phyloP scores from a whole-genome alignment of 1,140 invertebrate species.

The Aethina tumida region DNA sequence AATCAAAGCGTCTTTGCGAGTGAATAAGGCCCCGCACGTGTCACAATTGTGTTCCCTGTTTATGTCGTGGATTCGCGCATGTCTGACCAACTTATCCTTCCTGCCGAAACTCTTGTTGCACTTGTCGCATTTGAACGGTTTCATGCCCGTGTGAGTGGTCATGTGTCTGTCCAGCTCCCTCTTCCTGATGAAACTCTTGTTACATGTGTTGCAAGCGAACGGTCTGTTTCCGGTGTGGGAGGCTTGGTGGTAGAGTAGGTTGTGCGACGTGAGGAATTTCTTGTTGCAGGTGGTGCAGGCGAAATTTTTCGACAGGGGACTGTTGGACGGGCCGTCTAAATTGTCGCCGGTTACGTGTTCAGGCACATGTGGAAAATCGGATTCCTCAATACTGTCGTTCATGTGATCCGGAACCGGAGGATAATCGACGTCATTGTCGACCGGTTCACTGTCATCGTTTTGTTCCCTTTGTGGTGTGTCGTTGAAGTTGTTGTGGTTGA shows the following conservation, averaged over 20 bases:
- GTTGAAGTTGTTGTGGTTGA: conserved; percentile 32
- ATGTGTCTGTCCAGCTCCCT: conserved; percentile 53
- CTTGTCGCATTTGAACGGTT: conserved; percentile 48
- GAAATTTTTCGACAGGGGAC: conserved; percentile 11
- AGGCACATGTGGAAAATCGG: conserved; percentile 38
- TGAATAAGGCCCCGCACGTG: conserved; percentile 25
- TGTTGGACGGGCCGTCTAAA: conserved; percentile 16
- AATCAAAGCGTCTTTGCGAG: conserved; percentile 23
- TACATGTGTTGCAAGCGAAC: conserved; percentile 47
- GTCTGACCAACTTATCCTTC: conserved; percentile 54
- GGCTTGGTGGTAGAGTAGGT: conserved; percentile 25
- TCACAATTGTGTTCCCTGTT: conserved; percentile 23
- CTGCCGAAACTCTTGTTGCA: conserved; percentile 54
- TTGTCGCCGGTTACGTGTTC: conserved; percentile 44
- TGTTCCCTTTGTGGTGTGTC: conserved; percentile 13
- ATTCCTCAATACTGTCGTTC: conserved; percentile 14
- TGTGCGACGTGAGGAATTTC: conserved; percentile 38
- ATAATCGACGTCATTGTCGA: conserved; percentile 5
- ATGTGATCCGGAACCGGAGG: conserved; percentile 14
- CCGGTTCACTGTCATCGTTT: conserved; percentile 11
- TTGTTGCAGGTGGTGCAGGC: conserved; percentile 44
- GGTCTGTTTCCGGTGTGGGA: conserved; percentile 26
- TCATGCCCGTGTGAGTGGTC: conserved; percentile 47
- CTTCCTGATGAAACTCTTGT: conserved; percentile 51
- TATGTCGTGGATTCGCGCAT: conserved; percentile 48